phyloP scores from a whole-genome alignment of 2,113 vertebrate species.

The Sus scrofa region DNA sequence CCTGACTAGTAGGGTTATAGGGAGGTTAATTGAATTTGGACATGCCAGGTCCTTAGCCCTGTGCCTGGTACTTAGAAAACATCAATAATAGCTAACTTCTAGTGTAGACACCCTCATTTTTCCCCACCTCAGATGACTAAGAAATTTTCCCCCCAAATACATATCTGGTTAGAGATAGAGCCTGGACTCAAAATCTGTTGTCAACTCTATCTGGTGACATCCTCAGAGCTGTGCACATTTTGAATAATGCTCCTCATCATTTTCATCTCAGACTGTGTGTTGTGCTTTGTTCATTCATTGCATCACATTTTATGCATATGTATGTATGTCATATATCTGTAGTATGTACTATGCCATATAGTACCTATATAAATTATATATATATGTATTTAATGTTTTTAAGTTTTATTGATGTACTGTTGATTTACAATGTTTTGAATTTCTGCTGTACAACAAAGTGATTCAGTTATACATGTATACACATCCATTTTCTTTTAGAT shows the following conservation, averaged over 20 bases:
- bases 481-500: too few relatives aligned
- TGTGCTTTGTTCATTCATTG: neutral
- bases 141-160: neutral
- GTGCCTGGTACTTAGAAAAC: neutral
- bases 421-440: too few relatives aligned
- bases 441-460: too few relatives aligned
- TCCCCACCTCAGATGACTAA: neutral
- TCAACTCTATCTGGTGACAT: neutral
- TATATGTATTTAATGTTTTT: too few relatives aligned
- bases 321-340: neutral
- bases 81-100: too few relatives aligned
- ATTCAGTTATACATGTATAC: too few relatives aligned
- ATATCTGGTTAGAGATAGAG: neutral
- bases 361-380: neutral
- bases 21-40: neutral
- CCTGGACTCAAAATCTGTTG: neutral
- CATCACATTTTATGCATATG: neutral
- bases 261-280: neutral
- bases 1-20: neutral
- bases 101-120: neutral
- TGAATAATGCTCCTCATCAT: neutral
- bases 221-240: neutral
- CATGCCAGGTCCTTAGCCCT: neutral
- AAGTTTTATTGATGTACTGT: too few relatives aligned
- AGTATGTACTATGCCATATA: neutral